Evolutionary conservation across 2,888 invertebrate species (phyloP).

Genomic region (Drosophila barbarae): DNA sequence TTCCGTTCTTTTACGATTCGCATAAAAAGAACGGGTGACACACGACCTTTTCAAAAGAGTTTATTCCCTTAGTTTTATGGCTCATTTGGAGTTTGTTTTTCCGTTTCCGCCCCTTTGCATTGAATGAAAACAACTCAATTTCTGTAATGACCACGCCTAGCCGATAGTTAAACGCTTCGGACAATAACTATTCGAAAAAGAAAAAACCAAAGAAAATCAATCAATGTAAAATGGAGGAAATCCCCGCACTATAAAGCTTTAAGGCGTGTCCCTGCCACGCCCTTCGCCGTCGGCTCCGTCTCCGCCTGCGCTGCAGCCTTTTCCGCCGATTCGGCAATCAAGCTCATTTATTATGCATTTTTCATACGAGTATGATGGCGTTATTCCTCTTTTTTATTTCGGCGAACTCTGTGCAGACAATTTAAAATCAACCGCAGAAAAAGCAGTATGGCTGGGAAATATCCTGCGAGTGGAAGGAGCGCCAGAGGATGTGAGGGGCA

Average conservation of each 20-base stretch:
- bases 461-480: slow-evolving; percentile 3
- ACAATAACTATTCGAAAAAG: slow-evolving; percentile 5
- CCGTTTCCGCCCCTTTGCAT: slow-evolving; percentile 23
- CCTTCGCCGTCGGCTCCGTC: slow-evolving; percentile 2
- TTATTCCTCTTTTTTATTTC: slow-evolving; percentile 46
- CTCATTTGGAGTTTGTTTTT: slow-evolving; percentile 18
- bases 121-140: slow-evolving; percentile 36
- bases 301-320: slow-evolving; percentile 4
- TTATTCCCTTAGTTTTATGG: slow-evolving; percentile 15
- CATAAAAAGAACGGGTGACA: slow-evolving; percentile 23
- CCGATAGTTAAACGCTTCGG: slow-evolving; percentile 23
- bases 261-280: slow-evolving; percentile 49
- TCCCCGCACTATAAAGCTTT: slow-evolving; percentile 32
- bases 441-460: slow-evolving; percentile 43
- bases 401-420: slow-evolving; percentile 54
- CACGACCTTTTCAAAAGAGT: slow-evolving; percentile 12
- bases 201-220: slow-evolving; percentile 50
- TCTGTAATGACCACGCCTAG: slow-evolving; percentile 28
- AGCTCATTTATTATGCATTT: slow-evolving; percentile 72
- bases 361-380: slow-evolving; percentile 61
- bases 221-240: slow-evolving; percentile 54
- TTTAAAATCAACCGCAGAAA: slow-evolving; percentile 71
- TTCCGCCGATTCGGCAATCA: slow-evolving; percentile 52
- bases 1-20: slow-evolving; percentile 14
- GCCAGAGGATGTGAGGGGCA: not conserved